Evolutionary conservation across 2,113 vertebrate species (phyloP).

Genomic region (Brevimyrus niger): DNA sequence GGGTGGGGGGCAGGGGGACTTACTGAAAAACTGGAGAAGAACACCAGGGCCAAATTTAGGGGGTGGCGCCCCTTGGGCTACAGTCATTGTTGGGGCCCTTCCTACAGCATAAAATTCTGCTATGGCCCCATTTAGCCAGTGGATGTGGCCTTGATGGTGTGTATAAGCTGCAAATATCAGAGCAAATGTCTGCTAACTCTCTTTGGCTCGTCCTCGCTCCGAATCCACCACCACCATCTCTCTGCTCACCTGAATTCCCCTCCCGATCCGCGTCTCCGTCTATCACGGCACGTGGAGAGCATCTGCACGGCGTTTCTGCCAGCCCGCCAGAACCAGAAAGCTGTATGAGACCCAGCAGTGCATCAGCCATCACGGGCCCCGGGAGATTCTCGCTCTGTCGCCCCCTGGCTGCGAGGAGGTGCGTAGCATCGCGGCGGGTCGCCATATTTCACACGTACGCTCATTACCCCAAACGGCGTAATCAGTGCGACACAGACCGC

Average conservation of each 20-base stretch:
- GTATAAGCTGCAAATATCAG: background rate
- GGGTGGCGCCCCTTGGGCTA: background rate
- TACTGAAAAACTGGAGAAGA: background rate
- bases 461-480: conserved; percentile 39
- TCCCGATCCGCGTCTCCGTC: background rate
- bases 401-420: conserved; percentile 20
- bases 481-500: conserved; percentile 36
- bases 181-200: background rate
- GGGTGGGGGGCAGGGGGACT: background rate
- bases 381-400: conserved; percentile 10
- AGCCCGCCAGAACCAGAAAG: background rate
- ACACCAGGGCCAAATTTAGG: background rate
- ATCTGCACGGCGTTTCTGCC: background rate
- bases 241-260: background rate
- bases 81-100: background rate
- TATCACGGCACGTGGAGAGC: background rate
- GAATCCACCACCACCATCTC: background rate
- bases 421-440: conserved; percentile 14
- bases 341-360: conserved; percentile 21
- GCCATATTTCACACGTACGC: conserved; percentile 29
- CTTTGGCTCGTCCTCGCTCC: background rate
- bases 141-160: background rate
- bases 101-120: background rate
- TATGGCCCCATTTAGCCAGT: background rate
- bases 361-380: conserved; percentile 11